phyloP scores from a whole-genome alignment of 2,797 vertebrate species.

The Crocodylus rhombifer region DNA sequence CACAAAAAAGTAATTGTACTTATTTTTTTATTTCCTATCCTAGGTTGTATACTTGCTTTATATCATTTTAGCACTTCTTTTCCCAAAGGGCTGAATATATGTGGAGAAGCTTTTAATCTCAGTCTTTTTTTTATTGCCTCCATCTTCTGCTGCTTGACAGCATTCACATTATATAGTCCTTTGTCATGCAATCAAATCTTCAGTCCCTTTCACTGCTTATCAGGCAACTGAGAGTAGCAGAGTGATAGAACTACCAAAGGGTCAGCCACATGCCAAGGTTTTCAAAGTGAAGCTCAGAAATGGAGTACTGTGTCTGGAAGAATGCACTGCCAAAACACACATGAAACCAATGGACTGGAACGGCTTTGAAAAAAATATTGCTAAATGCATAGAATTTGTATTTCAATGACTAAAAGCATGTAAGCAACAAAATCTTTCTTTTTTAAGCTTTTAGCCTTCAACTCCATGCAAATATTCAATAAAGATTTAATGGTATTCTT shows the following conservation, averaged over 20 bases:
- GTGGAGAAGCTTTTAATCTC: not conserved
- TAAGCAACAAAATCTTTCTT: not conserved
- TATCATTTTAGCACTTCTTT: not conserved
- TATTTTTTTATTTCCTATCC: not conserved
- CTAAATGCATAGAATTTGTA: not conserved
- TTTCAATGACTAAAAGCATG: not conserved
- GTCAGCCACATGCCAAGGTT: conserved; percentile 42
- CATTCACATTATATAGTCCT: conserved; percentile 19
- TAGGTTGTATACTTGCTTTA: not conserved
- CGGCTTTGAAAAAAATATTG: not conserved
- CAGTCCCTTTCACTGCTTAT: conserved; percentile 43
- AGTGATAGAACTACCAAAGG: conserved; percentile 23
- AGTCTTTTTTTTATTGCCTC: conserved; percentile 5
- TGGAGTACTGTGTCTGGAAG: conserved; percentile 37
- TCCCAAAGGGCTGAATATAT: not conserved
- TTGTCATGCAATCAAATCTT: conserved; percentile 54
- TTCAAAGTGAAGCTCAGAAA: conserved; percentile 63
- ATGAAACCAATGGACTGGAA: conserved; percentile 30
- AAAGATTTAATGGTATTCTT: not conserved
- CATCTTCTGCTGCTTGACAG: conserved; percentile 31
- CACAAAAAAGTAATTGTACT: not conserved
- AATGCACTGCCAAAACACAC: conserved; percentile 11
- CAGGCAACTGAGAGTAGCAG: conserved; percentile 31
- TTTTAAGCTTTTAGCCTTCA: not conserved
- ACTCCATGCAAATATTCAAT: not conserved